Conservation (phyloP, 2,888 invertebrate genomes). For the Phoronis australis region DNA sequence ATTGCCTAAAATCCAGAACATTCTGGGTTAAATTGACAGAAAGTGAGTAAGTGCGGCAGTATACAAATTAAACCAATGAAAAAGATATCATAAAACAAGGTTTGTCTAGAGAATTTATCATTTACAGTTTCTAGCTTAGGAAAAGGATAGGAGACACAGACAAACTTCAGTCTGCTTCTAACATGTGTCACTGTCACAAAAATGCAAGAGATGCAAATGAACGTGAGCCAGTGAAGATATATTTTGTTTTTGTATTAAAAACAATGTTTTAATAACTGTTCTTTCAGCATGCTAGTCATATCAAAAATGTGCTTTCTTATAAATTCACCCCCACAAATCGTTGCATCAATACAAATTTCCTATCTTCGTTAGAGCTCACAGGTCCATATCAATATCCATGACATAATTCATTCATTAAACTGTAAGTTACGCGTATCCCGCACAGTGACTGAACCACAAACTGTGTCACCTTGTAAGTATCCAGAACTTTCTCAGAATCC, state of each 20-base stretch:
- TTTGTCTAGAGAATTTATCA: neutral
- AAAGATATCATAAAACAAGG: neutral
- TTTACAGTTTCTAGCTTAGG: neutral
- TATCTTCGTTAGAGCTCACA: neutral
- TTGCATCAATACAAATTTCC: too few species aligned
- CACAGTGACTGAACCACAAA: neutral
- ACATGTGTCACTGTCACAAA: too few species aligned
- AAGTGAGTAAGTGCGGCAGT: too few species aligned
- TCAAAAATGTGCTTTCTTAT: too few species aligned
- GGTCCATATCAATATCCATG: neutral
- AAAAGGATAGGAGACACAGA: neutral
- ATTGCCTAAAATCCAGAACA: slow-evolving; percentile 40
- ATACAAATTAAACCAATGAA: neutral
- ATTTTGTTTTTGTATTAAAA: too few species aligned
- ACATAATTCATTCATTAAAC: neutral
- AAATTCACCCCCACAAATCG: too few species aligned
- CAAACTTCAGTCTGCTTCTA: too few species aligned
- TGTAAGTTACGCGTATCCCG: neutral
- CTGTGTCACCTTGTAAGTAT: slow-evolving; percentile 40
- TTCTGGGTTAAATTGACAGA: too few species aligned
- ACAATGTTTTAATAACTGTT: too few species aligned
- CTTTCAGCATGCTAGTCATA: too few species aligned
- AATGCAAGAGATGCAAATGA: too few species aligned
- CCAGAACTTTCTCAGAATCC: slow-evolving; percentile 49
- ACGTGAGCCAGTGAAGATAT: too few species aligned